Conservation (phyloP, 2,888 invertebrate species). For the Hemicrepidius hirtus region DNA sequence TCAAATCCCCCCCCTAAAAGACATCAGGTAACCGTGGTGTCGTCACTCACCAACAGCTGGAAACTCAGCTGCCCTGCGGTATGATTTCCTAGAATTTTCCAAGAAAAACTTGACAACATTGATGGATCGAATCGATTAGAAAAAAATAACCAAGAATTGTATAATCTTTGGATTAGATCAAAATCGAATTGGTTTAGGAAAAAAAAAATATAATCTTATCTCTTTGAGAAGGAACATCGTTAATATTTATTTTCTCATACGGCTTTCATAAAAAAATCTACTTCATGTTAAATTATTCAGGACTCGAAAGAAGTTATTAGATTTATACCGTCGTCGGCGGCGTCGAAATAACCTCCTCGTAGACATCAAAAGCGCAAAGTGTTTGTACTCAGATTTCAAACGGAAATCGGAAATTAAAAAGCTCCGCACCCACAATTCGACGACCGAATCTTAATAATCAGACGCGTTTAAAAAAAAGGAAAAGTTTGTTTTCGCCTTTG, state of each 20-base stretch:
- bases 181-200: no score
- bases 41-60: no score
- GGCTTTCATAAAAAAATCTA: not conserved
- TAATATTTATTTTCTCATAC: not conserved
- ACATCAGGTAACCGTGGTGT: no score
- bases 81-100: no score
- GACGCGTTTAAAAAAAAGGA: slow-evolving; percentile 4
- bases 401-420: slow-evolving; percentile 28
- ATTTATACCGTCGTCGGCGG: slow-evolving; percentile 7
- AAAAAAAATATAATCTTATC: no score
- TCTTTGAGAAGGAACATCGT: no score
- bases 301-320: slow-evolving; percentile 12
- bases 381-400: slow-evolving; percentile 19
- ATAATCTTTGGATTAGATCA: no score
- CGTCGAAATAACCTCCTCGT: slow-evolving; percentile 11
- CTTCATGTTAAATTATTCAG: slow-evolving; percentile 18
- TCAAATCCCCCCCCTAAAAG: no score
- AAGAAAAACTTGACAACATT: no score
- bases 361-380: slow-evolving; percentile 9
- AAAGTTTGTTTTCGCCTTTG: not conserved
- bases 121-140: no score
- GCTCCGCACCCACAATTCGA: slow-evolving; percentile 15
- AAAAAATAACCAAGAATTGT: no score
- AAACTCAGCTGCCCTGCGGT: no score
- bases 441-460: slow-evolving; percentile 23